A percentile compares a stretch with the other conserved stretches of the same genome.
Conservation (phyloP, 2,797 vertebrate genomes). For the Sebastiscus albofasciatus region DNA sequence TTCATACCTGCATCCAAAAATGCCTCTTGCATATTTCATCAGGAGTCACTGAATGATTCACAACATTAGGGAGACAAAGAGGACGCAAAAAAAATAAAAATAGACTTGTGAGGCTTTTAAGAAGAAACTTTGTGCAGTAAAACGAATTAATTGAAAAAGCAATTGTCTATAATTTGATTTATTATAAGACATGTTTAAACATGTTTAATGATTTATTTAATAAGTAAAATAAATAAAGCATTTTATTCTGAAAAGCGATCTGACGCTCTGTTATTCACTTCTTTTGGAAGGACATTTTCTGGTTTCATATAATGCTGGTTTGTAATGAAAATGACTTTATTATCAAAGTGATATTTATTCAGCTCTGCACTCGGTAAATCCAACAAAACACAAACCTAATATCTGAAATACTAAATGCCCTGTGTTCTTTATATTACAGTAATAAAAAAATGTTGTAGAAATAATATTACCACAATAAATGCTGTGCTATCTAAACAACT, state of each 20-base stretch:
- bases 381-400: neutral
- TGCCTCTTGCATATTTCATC: slow-evolving; percentile 49
- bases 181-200: neutral
- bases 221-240: neutral
- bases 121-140: neutral
- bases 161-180: neutral
- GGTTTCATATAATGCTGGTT: neutral
- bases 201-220: neutral
- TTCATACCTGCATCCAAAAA: slow-evolving; percentile 30
- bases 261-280: neutral
- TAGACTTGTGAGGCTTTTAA: neutral
- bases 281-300: neutral
- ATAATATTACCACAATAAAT: neutral
- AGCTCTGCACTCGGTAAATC: neutral
- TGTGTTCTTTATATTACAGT: neutral
- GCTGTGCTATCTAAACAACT: neutral
- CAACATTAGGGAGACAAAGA: slow-evolving; percentile 29
- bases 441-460: neutral
- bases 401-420: neutral
- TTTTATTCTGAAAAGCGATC: neutral
- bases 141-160: neutral
- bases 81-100: neutral
- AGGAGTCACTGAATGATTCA: slow-evolving; percentile 46
- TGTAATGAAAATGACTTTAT: neutral
- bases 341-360: neutral